Evolutionary conservation across 1,140 invertebrate genomes (phyloP), one percentile per base, ranked within the genome.

Genomic region (Plectrocnemia conspersa): DNA sequence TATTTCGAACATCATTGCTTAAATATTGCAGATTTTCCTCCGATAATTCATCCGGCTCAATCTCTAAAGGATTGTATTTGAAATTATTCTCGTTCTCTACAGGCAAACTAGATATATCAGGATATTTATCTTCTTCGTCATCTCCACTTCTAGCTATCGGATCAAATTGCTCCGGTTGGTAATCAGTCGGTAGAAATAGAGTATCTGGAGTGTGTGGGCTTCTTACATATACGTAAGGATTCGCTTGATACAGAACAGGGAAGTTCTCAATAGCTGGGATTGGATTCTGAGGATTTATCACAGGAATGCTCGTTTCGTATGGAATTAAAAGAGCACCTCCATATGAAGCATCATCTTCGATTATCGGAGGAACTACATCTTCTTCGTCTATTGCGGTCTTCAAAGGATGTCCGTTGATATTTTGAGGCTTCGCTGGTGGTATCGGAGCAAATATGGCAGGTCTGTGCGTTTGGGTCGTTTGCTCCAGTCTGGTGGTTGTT

Each of bases 391-490:
- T 68, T 64, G 4, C 68, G 62, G 49, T 62, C 67, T 27, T 45
- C 9, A 29, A 19, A 1, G 33, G 38, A 24, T 64, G 52, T 21
- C 64, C 57, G 27, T 54, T 52, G 22, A 62, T 66, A n/a, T n/a
- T n/a, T 24, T 64, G 55, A 10, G 71, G 71, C 29, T 69, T 69
- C 0, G 70, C 72, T 2, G 76, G 77, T 1, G 63, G 58, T 3
- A 61, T 40, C 2, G 79, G 79, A 0, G 76, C 73, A 61, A 71
- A 80, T 1, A 78, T 54, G 1, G 73, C 78, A 0, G 79, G 79
- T 36, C 65, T 72, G 63, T 80, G 79, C 48, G 68, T 65, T 2
- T 63, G 67, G 4, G 78, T 80, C 1, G 73, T 74, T 41, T 59
- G n/a, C 3, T 72, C 69, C 18, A 15, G 9, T 36, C 69, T 1